Base-by-base conservation (phyloP, 1,140 invertebrate species). In the Helicoverpa zea region DNA sequence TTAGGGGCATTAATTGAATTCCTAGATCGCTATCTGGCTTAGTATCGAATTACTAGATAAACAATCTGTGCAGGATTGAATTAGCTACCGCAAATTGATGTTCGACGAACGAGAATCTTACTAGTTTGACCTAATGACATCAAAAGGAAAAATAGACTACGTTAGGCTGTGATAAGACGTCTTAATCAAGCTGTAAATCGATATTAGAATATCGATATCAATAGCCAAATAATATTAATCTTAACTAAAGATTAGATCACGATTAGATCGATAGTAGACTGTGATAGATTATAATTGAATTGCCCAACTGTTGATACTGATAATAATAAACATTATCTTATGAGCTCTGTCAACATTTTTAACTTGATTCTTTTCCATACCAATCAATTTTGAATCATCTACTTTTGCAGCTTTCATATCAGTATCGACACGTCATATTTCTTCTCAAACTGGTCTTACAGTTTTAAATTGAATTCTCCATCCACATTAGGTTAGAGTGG, bases 401-500 rank as follows among this genome's bases (percentile, higher is more conserved):
- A 16, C n/a, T 56, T 16, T 56, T 56, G 13, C 54, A 43, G 0
- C 35, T 43, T 9, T 43, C 35, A 43, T 43, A 43, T 43, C 35
- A 43, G 35, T 43, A 43, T 3, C 7, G 5, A 5, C 54, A 14
- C 54, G 13, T 2, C 54, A 61, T 29, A 61, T 11, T 61, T 23
- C 18, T 29, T 61, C 18, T 23, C 9, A 23, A 13, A 30, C 10
- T 11, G 23, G 30, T 30, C 68, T 30, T 14, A 23, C 49, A 54
- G 5, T 52, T 10, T 43, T 51, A 73, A 73, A 73, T 54, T 52
- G 12, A 72, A 72, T 52, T 23, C 68, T 29, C 23, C 14, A 23
- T 54, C 64, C 68, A 54, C 68, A 72, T 72, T 54, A 72, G 68
- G 68, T 12, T 52, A 52, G 68, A 72, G 49, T 72, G 68, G 49